A percentile compares a stretch with the other conserved stretches of the same genome.
Evolutionary conservation across 2,797 vertebrate species (phyloP).

Genomic region (Echiichthys vipera): DNA sequence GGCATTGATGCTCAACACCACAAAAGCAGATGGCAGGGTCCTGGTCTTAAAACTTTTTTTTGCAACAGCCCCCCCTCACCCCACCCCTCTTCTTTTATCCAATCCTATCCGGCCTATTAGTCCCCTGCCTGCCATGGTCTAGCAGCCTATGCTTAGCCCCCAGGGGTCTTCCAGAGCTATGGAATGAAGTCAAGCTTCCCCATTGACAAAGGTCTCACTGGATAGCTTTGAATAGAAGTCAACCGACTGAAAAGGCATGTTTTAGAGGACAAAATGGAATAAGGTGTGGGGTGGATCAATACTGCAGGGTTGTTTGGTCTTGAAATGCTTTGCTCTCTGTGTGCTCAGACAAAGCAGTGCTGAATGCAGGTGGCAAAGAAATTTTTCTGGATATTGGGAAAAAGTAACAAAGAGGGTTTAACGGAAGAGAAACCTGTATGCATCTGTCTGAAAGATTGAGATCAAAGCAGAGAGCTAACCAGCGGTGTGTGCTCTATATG

Average conservation of each 20-base stretch:
- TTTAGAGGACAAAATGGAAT: constrained; percentile 82
- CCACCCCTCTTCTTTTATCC: constrained; percentile 75
- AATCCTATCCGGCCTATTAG: constrained; percentile 83
- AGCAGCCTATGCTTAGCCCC: constrained; percentile 77
- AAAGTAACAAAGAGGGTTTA: constrained; percentile 75
- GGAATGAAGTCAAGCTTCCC: constrained; percentile 85
- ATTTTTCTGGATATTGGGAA: constrained; percentile 69
- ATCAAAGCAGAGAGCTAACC: constrained; percentile 74
- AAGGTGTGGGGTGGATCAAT: constrained; percentile 80
- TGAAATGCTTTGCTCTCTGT: constrained; percentile 74
- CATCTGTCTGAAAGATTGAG: constrained; percentile 67
- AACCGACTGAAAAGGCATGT: constrained; percentile 84
- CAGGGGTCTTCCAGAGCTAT: constrained; percentile 77
- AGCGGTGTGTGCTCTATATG: constrained; percentile 53
- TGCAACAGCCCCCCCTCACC: constrained; percentile 43
- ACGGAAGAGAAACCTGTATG: constrained; percentile 71
- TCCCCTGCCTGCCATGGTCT: constrained; percentile 82
- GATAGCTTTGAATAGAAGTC: constrained; percentile 85
- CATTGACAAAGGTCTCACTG: constrained; percentile 81
- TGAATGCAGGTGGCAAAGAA: constrained; percentile 78
- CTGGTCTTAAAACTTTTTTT: constrained; percentile 77
- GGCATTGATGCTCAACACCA: constrained; percentile 86
- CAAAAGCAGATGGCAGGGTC: constrained; percentile 87
- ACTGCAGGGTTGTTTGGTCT: constrained; percentile 74
- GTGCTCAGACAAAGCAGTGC: constrained; percentile 75